Evolutionary conservation across 2,797 vertebrate species (phyloP).

Genomic region (Loriculus beryllinus): DNA sequence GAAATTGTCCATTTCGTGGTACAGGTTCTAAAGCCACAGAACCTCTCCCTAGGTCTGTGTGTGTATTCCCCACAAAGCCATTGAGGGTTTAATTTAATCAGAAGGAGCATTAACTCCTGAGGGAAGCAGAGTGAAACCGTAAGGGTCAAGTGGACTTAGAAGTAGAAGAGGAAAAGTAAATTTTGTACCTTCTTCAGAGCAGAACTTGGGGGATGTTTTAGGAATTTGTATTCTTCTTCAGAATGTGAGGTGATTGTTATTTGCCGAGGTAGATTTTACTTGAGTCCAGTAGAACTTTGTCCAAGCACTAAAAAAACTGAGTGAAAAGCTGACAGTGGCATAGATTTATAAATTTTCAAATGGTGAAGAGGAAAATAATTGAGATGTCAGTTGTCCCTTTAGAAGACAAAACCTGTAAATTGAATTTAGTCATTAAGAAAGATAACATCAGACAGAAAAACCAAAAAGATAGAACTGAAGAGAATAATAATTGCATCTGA

Average conservation of each 20-base stretch:
- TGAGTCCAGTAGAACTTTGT: not conserved
- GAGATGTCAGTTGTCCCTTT: not conserved
- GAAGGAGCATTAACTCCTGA: not conserved
- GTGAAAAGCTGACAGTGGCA: not conserved
- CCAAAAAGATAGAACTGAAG: conserved; percentile 66
- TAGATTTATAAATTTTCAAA: not conserved
- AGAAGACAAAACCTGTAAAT: conserved; percentile 17
- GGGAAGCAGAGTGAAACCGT: not conserved
- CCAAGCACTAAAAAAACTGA: not conserved
- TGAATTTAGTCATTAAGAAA: conserved; percentile 31
- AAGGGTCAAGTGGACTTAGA: not conserved
- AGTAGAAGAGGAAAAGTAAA: not conserved
- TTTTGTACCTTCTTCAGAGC: not conserved
- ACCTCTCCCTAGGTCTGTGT: not conserved
- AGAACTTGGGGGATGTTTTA: not conserved
- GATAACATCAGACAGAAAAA: conserved; percentile 72
- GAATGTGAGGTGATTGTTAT: not conserved
- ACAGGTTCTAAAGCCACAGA: not conserved
- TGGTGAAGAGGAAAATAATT: conserved; percentile 14
- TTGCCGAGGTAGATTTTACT: not conserved
- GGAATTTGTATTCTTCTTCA: not conserved
- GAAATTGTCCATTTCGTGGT: not conserved
- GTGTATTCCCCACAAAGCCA: not conserved
- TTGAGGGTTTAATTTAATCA: conserved; percentile 3
- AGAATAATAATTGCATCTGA: conserved; percentile 91